phyloP scores from a whole-genome alignment of 2,797 vertebrate species.

The Glossophaga mutica region DNA sequence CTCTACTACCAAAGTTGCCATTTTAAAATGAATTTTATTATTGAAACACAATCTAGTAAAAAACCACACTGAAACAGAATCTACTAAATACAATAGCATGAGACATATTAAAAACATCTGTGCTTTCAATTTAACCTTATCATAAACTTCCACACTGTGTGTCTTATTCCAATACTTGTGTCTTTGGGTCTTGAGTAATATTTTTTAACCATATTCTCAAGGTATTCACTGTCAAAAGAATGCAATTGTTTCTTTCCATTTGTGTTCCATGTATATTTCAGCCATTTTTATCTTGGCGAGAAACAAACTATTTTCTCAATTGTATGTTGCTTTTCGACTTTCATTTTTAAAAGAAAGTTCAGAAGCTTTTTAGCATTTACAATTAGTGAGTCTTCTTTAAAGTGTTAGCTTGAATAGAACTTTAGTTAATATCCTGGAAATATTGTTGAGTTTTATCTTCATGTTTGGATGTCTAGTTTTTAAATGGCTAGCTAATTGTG shows the following conservation, averaged over 20 bases:
- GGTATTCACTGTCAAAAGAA: conserved; percentile 42
- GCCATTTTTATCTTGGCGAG: conserved; percentile 40
- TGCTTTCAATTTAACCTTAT: neutral
- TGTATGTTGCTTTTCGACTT: conserved; percentile 16
- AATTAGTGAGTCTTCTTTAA: conserved; percentile 28
- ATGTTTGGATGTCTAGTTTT: neutral
- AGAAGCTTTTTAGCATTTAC: neutral
- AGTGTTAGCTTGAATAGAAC: neutral
- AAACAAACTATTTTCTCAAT: conserved; percentile 37
- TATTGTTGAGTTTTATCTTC: neutral
- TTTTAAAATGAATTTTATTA: conserved; percentile 45
- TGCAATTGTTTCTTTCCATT: neutral
- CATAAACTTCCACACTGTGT: neutral
- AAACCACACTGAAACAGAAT: neutral
- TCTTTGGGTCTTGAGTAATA: neutral
- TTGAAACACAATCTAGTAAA: conserved; percentile 40
- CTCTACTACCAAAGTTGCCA: neutral
- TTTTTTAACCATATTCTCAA: conserved; percentile 12
- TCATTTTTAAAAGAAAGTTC: conserved; percentile 37
- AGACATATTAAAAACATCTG: conserved; percentile 48
- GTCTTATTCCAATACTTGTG: neutral
- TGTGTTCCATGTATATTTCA: conserved; percentile 36
- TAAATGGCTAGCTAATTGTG: neutral
- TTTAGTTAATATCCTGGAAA: neutral
- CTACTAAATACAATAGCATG: neutral